A percentile compares a stretch with the other conserved stretches of the same genome.
Evolutionary conservation across 2,888 invertebrate genomes (phyloP).

Genomic region (Chrysolina haemoptera): DNA sequence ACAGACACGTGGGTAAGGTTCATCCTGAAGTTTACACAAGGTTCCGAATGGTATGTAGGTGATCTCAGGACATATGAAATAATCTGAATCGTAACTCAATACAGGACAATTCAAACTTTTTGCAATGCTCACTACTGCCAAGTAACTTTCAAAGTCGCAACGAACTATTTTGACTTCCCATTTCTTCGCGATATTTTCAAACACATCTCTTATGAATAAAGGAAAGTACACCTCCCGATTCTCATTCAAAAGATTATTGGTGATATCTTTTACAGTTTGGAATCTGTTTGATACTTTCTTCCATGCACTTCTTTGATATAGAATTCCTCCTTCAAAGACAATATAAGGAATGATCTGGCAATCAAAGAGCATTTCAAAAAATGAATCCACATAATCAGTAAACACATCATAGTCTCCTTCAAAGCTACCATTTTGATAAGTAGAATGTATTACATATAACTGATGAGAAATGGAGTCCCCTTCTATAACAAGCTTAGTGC

Average conservation of each 20-base stretch:
- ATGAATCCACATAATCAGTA: slow-evolving; percentile 76
- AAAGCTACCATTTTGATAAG: slow-evolving; percentile 77
- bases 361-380: slow-evolving; percentile 79
- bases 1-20: too few species aligned
- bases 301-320: slow-evolving; percentile 55
- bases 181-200: slow-evolving; percentile 76
- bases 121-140: slow-evolving; percentile 87
- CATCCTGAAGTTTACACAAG: too few species aligned
- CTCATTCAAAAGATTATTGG: too few species aligned
- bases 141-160: slow-evolving; percentile 92
- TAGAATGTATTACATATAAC: slow-evolving; percentile 74
- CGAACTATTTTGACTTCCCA: slow-evolving; percentile 79
- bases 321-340: slow-evolving; percentile 81
- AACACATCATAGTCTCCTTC: slow-evolving; percentile 90
- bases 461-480: slow-evolving; percentile 84
- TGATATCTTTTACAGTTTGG: too few species aligned
- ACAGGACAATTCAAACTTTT: slow-evolving; percentile 67
- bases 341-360: slow-evolving; percentile 83
- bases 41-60: not conserved
- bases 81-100: slow-evolving; percentile 36
- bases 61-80: slow-evolving; percentile 25
- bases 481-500: slow-evolving; percentile 84
- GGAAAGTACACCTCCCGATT: not conserved
- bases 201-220: not conserved
- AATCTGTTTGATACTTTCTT: slow-evolving; percentile 35